These are phyloP conservation scores for Neoitamus cyanurus DNA, from an alignment of 2,888 invertebrate species.

Conservation along the genomic window DNA sequence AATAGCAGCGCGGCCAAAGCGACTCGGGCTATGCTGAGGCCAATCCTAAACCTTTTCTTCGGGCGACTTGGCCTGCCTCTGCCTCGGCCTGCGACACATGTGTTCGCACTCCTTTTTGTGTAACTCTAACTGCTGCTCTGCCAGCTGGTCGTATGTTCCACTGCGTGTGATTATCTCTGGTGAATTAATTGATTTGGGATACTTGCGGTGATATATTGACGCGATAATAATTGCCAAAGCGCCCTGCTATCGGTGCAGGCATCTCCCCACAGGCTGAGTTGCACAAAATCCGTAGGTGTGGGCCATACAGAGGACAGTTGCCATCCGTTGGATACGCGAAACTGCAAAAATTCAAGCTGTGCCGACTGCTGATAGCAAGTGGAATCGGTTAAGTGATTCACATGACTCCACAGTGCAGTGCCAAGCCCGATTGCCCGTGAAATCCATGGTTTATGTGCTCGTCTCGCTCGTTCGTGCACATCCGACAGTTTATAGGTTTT, in stretches of 20 bases:
- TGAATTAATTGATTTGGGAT: not conserved
- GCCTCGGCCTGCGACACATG: not conserved
- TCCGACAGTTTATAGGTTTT: not conserved
- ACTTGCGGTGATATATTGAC: not conserved
- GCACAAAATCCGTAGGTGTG: not conserved
- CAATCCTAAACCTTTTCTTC: not conserved
- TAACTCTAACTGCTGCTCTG: not conserved
- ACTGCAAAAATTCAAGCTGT: not conserved
- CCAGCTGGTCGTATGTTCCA: conserved; percentile 15
- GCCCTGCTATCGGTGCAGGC: not conserved
- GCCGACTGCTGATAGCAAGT: not conserved
- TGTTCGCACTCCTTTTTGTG: conserved; percentile 30
- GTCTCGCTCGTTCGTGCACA: not conserved
- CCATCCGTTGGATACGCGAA: not conserved
- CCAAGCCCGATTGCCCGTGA: not conserved
- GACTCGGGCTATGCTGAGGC: not conserved
- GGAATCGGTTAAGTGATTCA: not conserved
- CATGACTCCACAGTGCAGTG: not conserved
- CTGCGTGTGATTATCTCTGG: not conserved
- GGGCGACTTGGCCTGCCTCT: not conserved
- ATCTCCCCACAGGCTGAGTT: not conserved
- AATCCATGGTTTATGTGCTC: not conserved
- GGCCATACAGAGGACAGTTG: not conserved
- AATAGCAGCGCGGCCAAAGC: not conserved
- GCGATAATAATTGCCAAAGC: not conserved